These are phyloP conservation scores for Leptopilina syphax DNA, from an alignment of 2,888 invertebrate genomes.

Conservation along the genomic window DNA sequence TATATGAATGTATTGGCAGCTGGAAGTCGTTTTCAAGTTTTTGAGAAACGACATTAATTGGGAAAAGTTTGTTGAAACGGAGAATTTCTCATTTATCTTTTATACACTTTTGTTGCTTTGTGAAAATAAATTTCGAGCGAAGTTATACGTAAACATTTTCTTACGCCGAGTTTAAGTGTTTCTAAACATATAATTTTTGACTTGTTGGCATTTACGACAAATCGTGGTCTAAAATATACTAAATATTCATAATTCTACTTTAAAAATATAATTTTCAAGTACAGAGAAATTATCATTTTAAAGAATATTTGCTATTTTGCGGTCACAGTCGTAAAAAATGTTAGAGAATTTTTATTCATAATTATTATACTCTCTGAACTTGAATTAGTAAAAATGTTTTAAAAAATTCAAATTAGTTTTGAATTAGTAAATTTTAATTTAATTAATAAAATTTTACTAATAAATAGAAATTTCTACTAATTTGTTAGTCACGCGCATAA, in stretches of 20 bases:
- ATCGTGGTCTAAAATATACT: neutral
- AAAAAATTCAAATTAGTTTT: too few relatives aligned
- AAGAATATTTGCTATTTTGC: too few relatives aligned
- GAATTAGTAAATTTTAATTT: too few relatives aligned
- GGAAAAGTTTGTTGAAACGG: constrained; percentile 26
- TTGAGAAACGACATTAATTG: neutral
- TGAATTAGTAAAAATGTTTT: too few relatives aligned
- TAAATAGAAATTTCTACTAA: too few relatives aligned
- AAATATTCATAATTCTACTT: neutral
- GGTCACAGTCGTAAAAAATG: too few relatives aligned
- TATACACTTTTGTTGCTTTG: neutral
- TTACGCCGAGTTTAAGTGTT: neutral
- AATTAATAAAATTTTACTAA: too few relatives aligned
- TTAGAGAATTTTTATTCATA: too few relatives aligned
- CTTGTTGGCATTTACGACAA: neutral
- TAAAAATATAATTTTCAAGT: neutral
- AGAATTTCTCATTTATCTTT: constrained; percentile 14
- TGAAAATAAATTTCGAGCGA: neutral
- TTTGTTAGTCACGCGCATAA: too few relatives aligned
- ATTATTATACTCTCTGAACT: too few relatives aligned
- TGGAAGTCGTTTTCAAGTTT: constrained; percentile 7
- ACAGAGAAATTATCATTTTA: neutral
- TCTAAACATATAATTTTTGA: neutral
- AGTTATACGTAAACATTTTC: neutral
- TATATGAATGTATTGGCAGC: neutral